Conservation (phyloP, 2,113 vertebrate species). For the Elephas maximus region DNA sequence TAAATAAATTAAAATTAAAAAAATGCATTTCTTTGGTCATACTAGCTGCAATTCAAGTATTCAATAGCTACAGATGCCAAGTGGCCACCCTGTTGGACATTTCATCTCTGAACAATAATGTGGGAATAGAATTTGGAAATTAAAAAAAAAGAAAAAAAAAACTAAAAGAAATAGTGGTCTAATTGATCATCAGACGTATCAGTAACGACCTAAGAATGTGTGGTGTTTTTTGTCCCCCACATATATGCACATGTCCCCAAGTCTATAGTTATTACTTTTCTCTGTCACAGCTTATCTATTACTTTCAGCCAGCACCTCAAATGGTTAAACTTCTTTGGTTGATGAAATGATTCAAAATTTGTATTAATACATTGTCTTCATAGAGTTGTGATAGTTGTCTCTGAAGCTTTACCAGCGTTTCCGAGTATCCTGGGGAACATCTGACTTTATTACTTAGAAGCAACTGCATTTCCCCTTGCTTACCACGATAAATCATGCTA, state of each 20-base stretch:
- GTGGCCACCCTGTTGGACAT: background rate
- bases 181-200: background rate
- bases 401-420: background rate
- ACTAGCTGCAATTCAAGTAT: too few relatives aligned
- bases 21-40: too few relatives aligned
- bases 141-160: background rate
- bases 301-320: too few relatives aligned
- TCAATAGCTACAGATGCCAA: too few relatives aligned
- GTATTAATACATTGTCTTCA: background rate
- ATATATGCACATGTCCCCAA: background rate
- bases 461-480: too few relatives aligned
- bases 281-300: background rate
- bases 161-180: background rate
- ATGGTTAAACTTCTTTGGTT: background rate
- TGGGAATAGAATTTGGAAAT: background rate
- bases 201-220: background rate
- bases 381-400: background rate
- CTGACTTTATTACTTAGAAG: too few relatives aligned
- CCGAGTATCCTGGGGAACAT: too few relatives aligned
- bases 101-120: background rate
- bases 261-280: background rate
- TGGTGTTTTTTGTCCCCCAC: background rate
- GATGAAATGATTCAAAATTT: background rate
- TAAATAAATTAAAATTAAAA: conserved; percentile 4
- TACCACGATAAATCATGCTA: background rate